Evolutionary conservation across 2,888 invertebrate genomes (phyloP), one percentile per base, ranked within the genome.

Genomic region (Hemaris fuciformis): DNA sequence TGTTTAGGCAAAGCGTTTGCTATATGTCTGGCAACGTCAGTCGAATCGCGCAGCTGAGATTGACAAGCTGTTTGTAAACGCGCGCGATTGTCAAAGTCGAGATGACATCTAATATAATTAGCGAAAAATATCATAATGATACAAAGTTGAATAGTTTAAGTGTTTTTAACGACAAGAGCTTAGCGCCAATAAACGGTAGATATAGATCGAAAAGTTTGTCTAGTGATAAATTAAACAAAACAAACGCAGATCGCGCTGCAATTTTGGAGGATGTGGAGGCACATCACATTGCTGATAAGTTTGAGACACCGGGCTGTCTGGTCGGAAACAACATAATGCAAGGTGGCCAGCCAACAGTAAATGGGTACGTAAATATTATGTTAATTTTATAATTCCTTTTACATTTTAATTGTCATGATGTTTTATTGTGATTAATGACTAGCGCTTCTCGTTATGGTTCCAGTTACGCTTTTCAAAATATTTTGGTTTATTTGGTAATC

Each of bases 191-290:
- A 60, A 90, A 86, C 66, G 83, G 80, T 56, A 81, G 89, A 73
- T 90, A 88, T 71, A 82, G 89, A 63, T 90, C 91, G 41, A 91
- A 88, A 68, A 92, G 92, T 88, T 84, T 92, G 71, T 91, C 92
- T 42, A 89, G 90, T 88, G 92, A 92, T 85, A 92, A 92, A 79
- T 87, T 92, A 74, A 91, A 89, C 69, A 85, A 89, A 74, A 78
- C 81, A 18, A 89, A 90, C 69, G 88, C 86, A 59, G 92, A 92
- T 73, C 84, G 91, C 10, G 87, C 90, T 6, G 92, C 91, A 31
- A 92, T 92, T 61, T 72, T 92, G 72, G 88, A 90, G 68, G 91
- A 92, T 83, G 83, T 88, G 15, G 92, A 92, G 65, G 85, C 82
- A 23, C 84, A 91, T 59, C 84, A 91, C 74, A 72, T 91, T 61